Base-by-base conservation (phyloP, 2,797 vertebrate genomes). In the Vireo griseus region DNA sequence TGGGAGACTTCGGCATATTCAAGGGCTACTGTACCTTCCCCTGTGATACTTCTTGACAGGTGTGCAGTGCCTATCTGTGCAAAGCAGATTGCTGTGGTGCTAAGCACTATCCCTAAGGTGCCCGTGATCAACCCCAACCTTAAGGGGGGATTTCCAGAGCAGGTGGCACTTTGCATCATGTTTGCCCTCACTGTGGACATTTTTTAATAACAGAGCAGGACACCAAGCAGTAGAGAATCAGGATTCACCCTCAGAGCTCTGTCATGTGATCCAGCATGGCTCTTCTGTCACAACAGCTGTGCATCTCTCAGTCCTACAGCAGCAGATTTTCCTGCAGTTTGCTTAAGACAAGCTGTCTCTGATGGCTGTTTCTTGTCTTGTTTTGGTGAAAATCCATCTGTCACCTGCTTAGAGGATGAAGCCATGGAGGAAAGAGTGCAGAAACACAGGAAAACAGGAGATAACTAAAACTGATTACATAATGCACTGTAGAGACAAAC, bases 321-420 rank as follows among this genome's bases (percentile, higher is more conserved):
- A 80, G 65, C 66, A 88, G 51, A 80, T 33, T 85, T 92, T 74
- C 88, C 89, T 93, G 33, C 71, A 76, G 59, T 90, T 95, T 94
- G 33, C 90, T 92, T 74, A 61, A 89, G 80, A 82, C 75, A 87
- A 61, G 48, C 68, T 95, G 89, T 85, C 72, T 95, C 84, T 89
- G 75, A 91, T 86, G 78, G 22, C 78, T 94, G 71, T 37, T 87
- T 77, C 72, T 82, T 92, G 80, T 82, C 77, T 91, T 93, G 71
- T 74, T 87, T 93, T 94, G 88, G 86, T 95, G 72, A 74, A 92
- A 94, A 88, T 92, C 84, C 92, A 92, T 87, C 93, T 91, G 78
- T 88, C 51, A 85, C 21, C 20, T 63, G 33, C 68, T 80, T 15
- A 66, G 68, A 89, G 74, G 54, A 83, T 40, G 48, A 87, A 83